Evolutionary conservation across 1,140 invertebrate species (phyloP), one percentile per base, ranked within the genome.

Genomic region (Matsumurasca onukii): DNA sequence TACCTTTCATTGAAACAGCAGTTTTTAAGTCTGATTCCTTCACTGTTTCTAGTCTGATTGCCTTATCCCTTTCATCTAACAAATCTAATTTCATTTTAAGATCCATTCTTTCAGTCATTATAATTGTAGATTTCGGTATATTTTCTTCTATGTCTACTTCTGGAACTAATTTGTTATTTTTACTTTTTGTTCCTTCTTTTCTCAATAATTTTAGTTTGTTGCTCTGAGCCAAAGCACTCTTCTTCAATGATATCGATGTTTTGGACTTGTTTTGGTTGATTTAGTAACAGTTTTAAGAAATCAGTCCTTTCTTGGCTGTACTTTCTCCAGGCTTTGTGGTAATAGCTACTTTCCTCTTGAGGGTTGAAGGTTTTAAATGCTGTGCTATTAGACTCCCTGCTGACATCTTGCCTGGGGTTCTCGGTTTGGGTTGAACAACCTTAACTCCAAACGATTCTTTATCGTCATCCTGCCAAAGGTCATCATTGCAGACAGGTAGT

Each of bases 1-100:
- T 91, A 13, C 95, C 97, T 55, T 68, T 70, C 17, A 72, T 51
- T 13, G 31, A 22, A 9, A 24, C 27, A 39, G 69, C 55, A n/a
- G 51, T 30, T 25, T 70, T 64, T 45, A 70, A 30, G 25, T 71
- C 59, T 15, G 57, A 59, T 24, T 29, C 24, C 59, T 66, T 64
- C 1, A 68, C 71, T 9, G 31, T 22, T 25, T 29, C 27, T 30
- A 59, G 61, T 68, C 72, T 68, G 31, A 73, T 22, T 13, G 66
- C 31, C 39, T 70, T 68, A 65, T 73, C 72, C 52, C 72, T 68
- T 63, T 73, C 72, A 57, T 73, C 70, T 22, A 73, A 34, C n/a
- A 73, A 17, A 17, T 25, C 24, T 20, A 72, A 59, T 55, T 73
- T 73, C 34, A 71, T 62, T 62, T 67, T 63, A n/a, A 62, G 52